phyloP scores from a whole-genome alignment of 2,888 invertebrate genomes.

The Polylopha cassiicola region DNA sequence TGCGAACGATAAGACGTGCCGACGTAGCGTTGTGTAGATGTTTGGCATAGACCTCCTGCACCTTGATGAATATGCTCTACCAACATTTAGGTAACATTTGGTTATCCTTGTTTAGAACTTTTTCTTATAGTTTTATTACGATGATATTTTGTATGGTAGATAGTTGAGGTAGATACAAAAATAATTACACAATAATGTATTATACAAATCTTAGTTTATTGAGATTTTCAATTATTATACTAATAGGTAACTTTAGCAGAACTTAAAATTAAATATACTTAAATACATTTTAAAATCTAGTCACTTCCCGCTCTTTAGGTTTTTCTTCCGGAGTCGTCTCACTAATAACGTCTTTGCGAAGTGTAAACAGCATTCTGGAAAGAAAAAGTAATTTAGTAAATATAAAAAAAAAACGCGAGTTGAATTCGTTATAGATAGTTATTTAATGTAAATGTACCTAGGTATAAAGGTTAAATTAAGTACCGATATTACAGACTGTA shows the following conservation, averaged over 20 bases:
- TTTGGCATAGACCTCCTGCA: no score
- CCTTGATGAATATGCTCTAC: no score
- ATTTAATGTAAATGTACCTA: no score
- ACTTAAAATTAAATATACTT: conserved; percentile 46
- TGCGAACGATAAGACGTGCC: no score
- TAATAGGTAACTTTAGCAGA: conserved; percentile 40
- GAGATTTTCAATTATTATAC: conserved; percentile 58
- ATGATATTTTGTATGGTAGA: conserved; percentile 1
- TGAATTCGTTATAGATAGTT: background rate
- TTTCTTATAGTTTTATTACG: no score
- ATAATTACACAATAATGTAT: conserved; percentile 31
- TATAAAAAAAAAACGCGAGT: background rate
- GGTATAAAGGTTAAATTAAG: no score
- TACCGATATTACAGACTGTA: no score
- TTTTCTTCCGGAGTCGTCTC: conserved; percentile 36
- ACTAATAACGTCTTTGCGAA: conserved; percentile 46
- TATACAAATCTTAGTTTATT: conserved; percentile 69
- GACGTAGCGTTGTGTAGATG: no score
- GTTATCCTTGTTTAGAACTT: no score
- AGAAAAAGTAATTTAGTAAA: conserved; percentile 16
- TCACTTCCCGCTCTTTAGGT: conserved; percentile 59
- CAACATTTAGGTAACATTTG: no score
- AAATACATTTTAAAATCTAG: conserved; percentile 40
- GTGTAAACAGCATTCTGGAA: conserved; percentile 50
- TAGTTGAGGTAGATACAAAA: conserved; percentile 16